Percentiles rank a stretch among this genome's conserved stretches.
Evolutionary conservation across 2,113 vertebrate genomes (phyloP).

Genomic region (Vidua chalybeata): DNA sequence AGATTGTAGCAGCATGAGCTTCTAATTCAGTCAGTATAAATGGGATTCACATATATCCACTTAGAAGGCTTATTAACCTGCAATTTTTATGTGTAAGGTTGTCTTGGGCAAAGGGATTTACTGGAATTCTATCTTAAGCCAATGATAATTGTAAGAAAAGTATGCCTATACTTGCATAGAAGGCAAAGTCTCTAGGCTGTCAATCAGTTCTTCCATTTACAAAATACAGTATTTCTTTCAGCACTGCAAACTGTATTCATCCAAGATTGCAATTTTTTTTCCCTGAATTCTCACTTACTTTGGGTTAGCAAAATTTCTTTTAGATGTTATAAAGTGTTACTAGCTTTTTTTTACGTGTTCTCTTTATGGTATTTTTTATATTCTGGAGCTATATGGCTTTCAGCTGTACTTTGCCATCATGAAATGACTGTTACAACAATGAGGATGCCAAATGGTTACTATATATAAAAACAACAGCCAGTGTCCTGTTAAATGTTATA

Average conservation of each 20-base stretch:
- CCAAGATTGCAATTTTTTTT: not conserved
- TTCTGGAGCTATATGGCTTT: not conserved
- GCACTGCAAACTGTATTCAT: not conserved
- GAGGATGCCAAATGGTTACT: not conserved
- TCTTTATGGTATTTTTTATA: not conserved
- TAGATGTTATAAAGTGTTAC: not conserved
- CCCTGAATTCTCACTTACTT: not conserved
- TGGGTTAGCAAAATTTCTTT: not conserved
- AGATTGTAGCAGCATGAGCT: slow-evolving; percentile 8
- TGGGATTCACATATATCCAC: slow-evolving; percentile 28
- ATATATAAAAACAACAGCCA: not conserved
- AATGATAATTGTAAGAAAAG: slow-evolving; percentile 21
- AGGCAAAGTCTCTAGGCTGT: not conserved
- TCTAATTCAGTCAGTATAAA: slow-evolving; percentile 2
- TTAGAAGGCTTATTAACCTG: not conserved
- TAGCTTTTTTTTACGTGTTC: not conserved
- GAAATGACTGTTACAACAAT: not conserved
- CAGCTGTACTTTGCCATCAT: not conserved
- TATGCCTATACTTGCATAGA: not conserved
- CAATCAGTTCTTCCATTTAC: not conserved
- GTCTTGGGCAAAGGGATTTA: not conserved
- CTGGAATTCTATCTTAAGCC: slow-evolving; percentile 8
- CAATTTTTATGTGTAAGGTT: not conserved
- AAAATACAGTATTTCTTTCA: not conserved
- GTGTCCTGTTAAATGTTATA: not conserved